Evolutionary conservation across 2,888 invertebrate genomes (phyloP), one percentile per base, ranked within the genome.

Genomic region (Aporophyla lueneburgensis): DNA sequence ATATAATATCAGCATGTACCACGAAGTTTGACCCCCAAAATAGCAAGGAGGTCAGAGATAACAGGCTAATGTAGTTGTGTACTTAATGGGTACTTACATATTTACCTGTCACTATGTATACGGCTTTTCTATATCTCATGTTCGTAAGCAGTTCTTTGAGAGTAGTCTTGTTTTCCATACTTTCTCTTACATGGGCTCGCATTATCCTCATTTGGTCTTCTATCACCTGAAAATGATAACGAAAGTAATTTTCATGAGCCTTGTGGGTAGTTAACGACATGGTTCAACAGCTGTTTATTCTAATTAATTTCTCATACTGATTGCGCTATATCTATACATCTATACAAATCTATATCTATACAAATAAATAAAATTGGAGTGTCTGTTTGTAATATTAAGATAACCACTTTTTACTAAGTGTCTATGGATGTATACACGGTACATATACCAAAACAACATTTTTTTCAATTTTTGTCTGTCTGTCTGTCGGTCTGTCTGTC

Each of bases 111-210:
- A 96, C 94, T 59, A 96, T 94, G 81, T 96, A 96, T 33, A 97
- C 87, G 9, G 96, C 95, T 86, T 95, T 96, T 63, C 97, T 94
- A 78, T 97, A 97, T 75, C 95, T 97, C 12, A 92, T 89, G 54
- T 97, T 97, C 0, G 94, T 93, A 40, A 97, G 89, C 1, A 97
- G 91, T 85, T 97, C 97, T 85, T 92, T 95, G 0, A 96, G 78
- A 0, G 95, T 95, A 0, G 96, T 96, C 84, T 96, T 97, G 77
- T 97, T 96, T 78, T 95, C 96, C 93, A 97, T 96, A 78, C 97
- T 97, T 66, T 95, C 94, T 72, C 93, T 92, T 0, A 97, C 96
- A 51, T 97, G 96, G 0, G 93, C 93, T 59, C 95, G 89, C 80
- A 96, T 96, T 1, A 92, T 80, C 4, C 84, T 87, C 71, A 96